Evolutionary conservation across 2,888 invertebrate species (phyloP), one percentile per base, ranked within the genome.

Genomic region (Plemyria rubiginata): DNA sequence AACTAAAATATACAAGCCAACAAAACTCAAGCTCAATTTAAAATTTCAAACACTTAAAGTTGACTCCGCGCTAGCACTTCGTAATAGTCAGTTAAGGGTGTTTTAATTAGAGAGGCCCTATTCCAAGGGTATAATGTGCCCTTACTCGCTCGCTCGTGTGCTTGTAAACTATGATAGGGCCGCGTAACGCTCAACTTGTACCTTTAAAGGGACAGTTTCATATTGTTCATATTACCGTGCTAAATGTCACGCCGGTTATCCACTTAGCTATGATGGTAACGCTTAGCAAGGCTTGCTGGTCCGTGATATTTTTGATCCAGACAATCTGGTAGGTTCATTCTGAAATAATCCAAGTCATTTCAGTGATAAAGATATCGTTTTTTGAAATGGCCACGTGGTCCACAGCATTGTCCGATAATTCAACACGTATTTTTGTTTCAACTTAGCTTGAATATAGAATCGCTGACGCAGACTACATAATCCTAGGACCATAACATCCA

Each of bases 101-200:
- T 84, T 91, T 91, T 91, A 92, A 92, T 91, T 91, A 91, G 87
- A 78, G 81, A 82, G 81, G 80, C 81, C 82, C 86, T 85, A 86
- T 90, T 88, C 76, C 76, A 82, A 86, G 89, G 89, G 88, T 87
- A 83, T 84, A 86, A 90, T 86, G 86, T 75, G 85, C 87, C 82
- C 85, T 90, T 84, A 89, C 88, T 79, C 79, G 77, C 81, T 83
- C 79, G 73, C 74, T 74, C 80, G 85, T 80, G 81, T 79, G 84
- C 85, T 82, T 82, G 86, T 88, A 87, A 89, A 88, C 87, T 90
- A 89, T 85, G 80, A 81, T 80, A 84, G 82, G 77, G 76, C 80
- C 66, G 77, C 76, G 79, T 76, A 72, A 72, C 73, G 67, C 73
- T 71, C 73, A 78, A 77, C 72, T 72, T 77, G 75, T 74, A 71